Evolutionary conservation across 2,888 invertebrate genomes (phyloP).

Genomic region (Portevinia maculata): DNA sequence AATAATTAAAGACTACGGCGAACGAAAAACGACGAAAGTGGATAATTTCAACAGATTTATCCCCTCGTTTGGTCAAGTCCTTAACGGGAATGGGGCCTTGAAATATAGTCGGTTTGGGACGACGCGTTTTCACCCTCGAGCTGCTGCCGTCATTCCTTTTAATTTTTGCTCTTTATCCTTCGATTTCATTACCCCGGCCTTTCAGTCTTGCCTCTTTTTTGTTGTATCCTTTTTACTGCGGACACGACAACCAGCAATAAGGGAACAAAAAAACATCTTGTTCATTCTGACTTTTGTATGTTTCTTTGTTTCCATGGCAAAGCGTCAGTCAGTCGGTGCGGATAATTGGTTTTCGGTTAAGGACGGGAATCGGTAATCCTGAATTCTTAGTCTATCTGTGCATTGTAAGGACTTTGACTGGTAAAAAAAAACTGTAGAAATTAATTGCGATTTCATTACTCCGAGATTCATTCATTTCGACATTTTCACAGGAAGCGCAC

Average conservation of each 20-base stretch:
- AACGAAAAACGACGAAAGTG: slow-evolving; percentile 65
- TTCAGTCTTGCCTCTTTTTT: slow-evolving; percentile 43
- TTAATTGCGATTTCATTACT: slow-evolving; percentile 83
- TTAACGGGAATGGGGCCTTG: slow-evolving; percentile 32
- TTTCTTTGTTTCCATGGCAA: slow-evolving; percentile 73
- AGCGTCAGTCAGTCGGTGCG: slow-evolving; percentile 71
- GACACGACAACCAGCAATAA: not conserved
- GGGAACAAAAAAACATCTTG: slow-evolving; percentile 48
- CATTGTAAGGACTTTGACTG: slow-evolving; percentile 56
- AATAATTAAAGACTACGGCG: slow-evolving; percentile 71
- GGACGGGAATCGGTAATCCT: slow-evolving; percentile 40
- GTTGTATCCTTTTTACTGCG: slow-evolving; percentile 16
- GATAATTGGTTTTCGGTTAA: slow-evolving; percentile 74
- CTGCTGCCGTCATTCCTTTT: slow-evolving; percentile 54
- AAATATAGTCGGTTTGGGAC: slow-evolving; percentile 48
- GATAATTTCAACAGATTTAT: slow-evolving; percentile 75
- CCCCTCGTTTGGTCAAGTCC: slow-evolving; percentile 73
- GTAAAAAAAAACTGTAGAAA: slow-evolving; percentile 78
- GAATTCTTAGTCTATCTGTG: slow-evolving; percentile 35
- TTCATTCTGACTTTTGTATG: slow-evolving; percentile 67
- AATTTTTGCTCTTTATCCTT: slow-evolving; percentile 72
- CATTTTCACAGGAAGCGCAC: slow-evolving; percentile 68
- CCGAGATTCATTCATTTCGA: slow-evolving; percentile 73
- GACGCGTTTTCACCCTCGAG: not conserved
- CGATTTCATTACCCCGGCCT: slow-evolving; percentile 73